phyloP scores from a whole-genome alignment of 2,797 vertebrate genomes.

The Eidolon dupreanum region DNA sequence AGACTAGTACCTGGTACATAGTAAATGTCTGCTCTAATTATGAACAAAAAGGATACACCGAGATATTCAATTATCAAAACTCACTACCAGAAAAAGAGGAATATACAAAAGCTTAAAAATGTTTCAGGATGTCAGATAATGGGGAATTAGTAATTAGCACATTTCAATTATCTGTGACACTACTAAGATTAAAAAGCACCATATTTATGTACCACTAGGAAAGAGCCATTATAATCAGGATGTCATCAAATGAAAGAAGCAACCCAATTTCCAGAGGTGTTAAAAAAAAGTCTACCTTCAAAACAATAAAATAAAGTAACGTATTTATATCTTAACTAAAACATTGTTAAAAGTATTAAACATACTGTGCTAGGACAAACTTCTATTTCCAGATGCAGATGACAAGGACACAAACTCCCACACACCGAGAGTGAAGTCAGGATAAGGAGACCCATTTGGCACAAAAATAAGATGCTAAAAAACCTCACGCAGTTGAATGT shows the following conservation, averaged over 20 bases:
- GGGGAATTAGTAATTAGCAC: neutral
- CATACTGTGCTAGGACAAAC: slow-evolving; percentile 48
- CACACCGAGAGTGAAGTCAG: neutral
- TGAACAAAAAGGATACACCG: slow-evolving; percentile 13
- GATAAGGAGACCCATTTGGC: neutral
- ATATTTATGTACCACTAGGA: neutral
- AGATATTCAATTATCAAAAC: slow-evolving; percentile 32
- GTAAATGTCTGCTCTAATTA: neutral
- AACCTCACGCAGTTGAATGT: neutral
- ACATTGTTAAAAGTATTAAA: slow-evolving; percentile 9
- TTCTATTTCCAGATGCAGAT: slow-evolving; percentile 51
- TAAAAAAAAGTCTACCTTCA: neutral
- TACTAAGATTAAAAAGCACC: slow-evolving; percentile 12
- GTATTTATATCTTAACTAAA: slow-evolving; percentile 47
- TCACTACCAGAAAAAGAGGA: neutral
- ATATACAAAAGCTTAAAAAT: slow-evolving; percentile 14
- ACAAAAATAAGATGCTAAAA: slow-evolving; percentile 45
- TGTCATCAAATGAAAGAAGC: neutral
- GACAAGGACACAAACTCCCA: slow-evolving; percentile 25
- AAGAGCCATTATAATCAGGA: slow-evolving; percentile 21
- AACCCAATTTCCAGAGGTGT: neutral
- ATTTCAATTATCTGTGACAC: neutral
- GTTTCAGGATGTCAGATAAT: slow-evolving; percentile 22
- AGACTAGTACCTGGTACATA: neutral
- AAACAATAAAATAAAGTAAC: slow-evolving; percentile 52